phyloP scores from a whole-genome alignment of 2,888 invertebrate species.

The Gymnoscelis rufifasciata region DNA sequence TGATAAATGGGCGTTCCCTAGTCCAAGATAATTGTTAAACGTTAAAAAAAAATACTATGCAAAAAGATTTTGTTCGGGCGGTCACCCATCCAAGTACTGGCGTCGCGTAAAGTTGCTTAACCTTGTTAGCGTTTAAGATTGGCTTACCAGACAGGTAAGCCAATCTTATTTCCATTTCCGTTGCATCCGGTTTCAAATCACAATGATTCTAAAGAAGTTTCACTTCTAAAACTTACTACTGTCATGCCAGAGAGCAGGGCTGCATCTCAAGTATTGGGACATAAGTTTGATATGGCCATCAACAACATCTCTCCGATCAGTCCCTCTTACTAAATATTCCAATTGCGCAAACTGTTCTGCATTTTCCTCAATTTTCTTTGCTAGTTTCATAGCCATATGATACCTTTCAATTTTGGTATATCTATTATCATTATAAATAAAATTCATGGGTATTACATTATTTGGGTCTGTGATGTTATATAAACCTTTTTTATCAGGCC shows the following conservation, averaged over 20 bases:
- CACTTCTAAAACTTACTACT: background rate
- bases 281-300: slow-evolving; percentile 7
- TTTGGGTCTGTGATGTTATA: background rate
- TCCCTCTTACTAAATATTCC: background rate
- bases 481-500: background rate
- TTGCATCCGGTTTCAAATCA: too few species aligned
- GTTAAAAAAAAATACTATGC: too few species aligned
- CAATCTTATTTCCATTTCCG: too few species aligned
- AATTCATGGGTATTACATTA: background rate
- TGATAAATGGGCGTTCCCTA: too few species aligned
- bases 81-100: too few species aligned
- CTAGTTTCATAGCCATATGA: background rate
- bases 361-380: slow-evolving; percentile 9
- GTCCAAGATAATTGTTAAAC: too few species aligned
- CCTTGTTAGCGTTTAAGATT: too few species aligned
- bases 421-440: background rate
- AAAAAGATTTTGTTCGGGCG: too few species aligned
- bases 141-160: too few species aligned
- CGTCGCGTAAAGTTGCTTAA: too few species aligned
- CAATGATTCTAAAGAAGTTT: too few species aligned
- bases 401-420: background rate
- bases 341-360: background rate
- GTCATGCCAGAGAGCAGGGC: background rate
- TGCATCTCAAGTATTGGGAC: background rate
- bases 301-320: background rate